phyloP scores from a whole-genome alignment of 2,888 invertebrate species.

The Helicoverpa assulta region DNA sequence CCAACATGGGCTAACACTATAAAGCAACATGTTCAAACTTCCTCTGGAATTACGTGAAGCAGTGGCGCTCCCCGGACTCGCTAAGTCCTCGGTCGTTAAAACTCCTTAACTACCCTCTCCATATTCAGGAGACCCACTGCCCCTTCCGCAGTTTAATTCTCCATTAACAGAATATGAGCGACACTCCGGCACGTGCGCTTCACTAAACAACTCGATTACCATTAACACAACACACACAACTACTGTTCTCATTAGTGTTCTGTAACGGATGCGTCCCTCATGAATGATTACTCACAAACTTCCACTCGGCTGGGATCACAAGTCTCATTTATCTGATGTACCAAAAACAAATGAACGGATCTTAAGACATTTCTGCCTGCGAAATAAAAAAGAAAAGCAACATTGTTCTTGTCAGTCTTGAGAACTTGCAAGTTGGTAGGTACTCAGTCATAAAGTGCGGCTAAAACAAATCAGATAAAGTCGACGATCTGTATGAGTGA shows the following conservation, averaged over 20 bases:
- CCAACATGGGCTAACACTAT: slow-evolving; percentile 55
- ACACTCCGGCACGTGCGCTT: slow-evolving; percentile 35
- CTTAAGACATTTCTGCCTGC: slow-evolving; percentile 27
- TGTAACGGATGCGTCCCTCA: slow-evolving; percentile 56
- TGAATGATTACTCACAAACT: slow-evolving; percentile 58
- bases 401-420: not conserved
- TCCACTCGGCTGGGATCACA: slow-evolving; percentile 49
- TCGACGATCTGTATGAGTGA: slow-evolving; percentile 71
- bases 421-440: not conserved
- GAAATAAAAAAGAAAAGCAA: not conserved
- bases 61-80: slow-evolving; percentile 62
- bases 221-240: slow-evolving; percentile 20
- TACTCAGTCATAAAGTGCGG: slow-evolving; percentile 35
- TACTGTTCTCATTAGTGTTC: slow-evolving; percentile 38
- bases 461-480: slow-evolving; percentile 74
- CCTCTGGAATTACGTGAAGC: slow-evolving; percentile 66
- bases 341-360: slow-evolving; percentile 41
- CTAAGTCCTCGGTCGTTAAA: slow-evolving; percentile 78
- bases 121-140: slow-evolving; percentile 72
- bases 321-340: slow-evolving; percentile 44
- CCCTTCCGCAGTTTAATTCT: slow-evolving; percentile 70
- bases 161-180: slow-evolving; percentile 69
- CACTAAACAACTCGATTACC: slow-evolving; percentile 45
- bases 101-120: slow-evolving; percentile 75
- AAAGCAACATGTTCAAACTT: slow-evolving; percentile 70